phyloP scores from a whole-genome alignment of 2,113 vertebrate species.

The Peucedramus taeniatus region DNA sequence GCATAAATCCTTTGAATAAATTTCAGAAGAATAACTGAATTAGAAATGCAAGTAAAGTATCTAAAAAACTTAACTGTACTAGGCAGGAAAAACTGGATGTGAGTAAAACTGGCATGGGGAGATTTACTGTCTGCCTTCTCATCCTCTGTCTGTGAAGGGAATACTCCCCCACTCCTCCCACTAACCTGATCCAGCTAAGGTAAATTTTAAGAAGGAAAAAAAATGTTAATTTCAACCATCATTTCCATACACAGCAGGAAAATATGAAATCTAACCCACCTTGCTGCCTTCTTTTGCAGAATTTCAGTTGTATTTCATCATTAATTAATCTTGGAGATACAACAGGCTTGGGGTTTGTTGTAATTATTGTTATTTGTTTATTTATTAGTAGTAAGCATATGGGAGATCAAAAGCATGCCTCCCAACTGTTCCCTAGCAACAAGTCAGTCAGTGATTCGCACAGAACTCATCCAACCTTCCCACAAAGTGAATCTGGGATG shows the following conservation, averaged over 20 bases:
- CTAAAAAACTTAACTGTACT: constrained; percentile 74
- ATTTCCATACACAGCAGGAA: not conserved
- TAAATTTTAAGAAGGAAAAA: constrained; percentile 41
- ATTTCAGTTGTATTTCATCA: constrained; percentile 69
- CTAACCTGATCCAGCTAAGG: constrained; percentile 45
- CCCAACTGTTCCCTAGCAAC: constrained; percentile 71
- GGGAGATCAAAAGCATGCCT: constrained; percentile 70
- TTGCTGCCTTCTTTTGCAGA: constrained; percentile 42
- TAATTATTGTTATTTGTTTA: constrained; percentile 79
- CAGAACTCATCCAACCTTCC: not conserved
- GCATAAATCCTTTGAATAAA: constrained; percentile 87
- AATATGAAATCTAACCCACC: constrained; percentile 9
- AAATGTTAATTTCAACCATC: constrained; percentile 13
- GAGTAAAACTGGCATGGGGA: not conserved
- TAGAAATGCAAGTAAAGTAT: constrained; percentile 82
- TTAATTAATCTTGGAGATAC: constrained; percentile 76
- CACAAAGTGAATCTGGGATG: not conserved
- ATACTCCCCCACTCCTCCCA: constrained; percentile 31
- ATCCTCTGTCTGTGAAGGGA: constrained; percentile 37
- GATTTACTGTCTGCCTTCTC: constrained; percentile 24
- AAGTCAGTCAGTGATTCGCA: constrained; percentile 17
- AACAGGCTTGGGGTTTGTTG: constrained; percentile 73
- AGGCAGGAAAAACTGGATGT: constrained; percentile 45
- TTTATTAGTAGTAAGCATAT: constrained; percentile 73
- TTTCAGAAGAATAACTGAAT: constrained; percentile 85